Conservation (phyloP, 2,888 invertebrate genomes). For the Anoplius nigerrimus region DNA sequence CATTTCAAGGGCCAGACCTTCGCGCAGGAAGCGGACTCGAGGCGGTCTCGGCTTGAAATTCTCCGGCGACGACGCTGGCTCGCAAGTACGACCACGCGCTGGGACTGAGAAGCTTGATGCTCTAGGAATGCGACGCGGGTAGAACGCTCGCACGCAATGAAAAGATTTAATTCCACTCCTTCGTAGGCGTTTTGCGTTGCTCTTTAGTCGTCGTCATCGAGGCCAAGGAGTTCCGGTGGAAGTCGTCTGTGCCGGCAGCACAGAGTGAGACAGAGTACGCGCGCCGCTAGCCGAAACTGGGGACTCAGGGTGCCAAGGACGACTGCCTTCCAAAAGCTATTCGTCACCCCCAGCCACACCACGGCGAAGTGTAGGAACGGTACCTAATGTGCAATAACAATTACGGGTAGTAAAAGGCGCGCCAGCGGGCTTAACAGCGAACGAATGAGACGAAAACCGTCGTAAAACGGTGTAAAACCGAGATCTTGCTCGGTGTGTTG, state of each 20-base stretch:
- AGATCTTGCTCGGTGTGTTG: too few species aligned
- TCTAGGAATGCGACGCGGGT: conserved; percentile 61
- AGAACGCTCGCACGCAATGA: conserved; percentile 30
- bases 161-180: conserved; percentile 25
- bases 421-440: neutral
- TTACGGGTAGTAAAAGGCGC: neutral
- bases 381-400: conserved; percentile 74
- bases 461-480: too few species aligned
- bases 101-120: conserved; percentile 54
- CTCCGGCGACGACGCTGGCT: conserved; percentile 16
- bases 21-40: too few species aligned
- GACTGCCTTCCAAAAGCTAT: conserved; percentile 96
- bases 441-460: too few species aligned
- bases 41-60: too few species aligned
- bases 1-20: too few species aligned
- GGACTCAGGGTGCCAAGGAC: conserved; percentile 93
- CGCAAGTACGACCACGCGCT: conserved; percentile 32
- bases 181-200: conserved; percentile 42
- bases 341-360: conserved; percentile 95
- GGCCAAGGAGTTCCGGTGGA: conserved; percentile 89
- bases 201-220: conserved; percentile 88
- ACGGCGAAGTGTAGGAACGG: conserved; percentile 93
- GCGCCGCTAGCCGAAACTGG: conserved; percentile 92
- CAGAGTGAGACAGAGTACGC: conserved; percentile 90
- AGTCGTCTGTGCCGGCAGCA: conserved; percentile 91